Evolutionary conservation across 2,888 invertebrate species (phyloP), one percentile per base, ranked within the genome.

Genomic region (Polymixis lichenea): DNA sequence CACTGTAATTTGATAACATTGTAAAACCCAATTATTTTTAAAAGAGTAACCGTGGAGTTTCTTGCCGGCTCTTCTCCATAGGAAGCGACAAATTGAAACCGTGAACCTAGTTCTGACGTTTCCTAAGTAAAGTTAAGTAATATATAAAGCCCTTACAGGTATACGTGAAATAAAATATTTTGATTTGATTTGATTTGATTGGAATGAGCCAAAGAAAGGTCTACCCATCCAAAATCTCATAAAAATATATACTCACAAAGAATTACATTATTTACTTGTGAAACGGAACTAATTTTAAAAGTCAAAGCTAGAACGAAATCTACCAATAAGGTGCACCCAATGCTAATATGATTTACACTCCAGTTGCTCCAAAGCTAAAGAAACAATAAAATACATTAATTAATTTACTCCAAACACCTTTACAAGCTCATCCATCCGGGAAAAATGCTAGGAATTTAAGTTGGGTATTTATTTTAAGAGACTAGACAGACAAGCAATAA

Each of bases 341-440:
- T 58, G 66, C 56, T 81, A 81, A 84, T n/a, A 61, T 25, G 28
- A 78, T 78, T 78, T 69, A n/a, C 67, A 69, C 60, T 83, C 5
- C 17, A 53, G 32, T 56, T 28, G 38, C 28, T 3, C 6, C 13
- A 51, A 72, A 72, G 72, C 72, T 69, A 65, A 78, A 56, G 56
- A 81, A 81, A 81, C 72, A 81, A 72, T 81, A 77, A 80, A 80
- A 80, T 65, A 72, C 51, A 58, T 28, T 83, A 81, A 83, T 78
- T 72, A 79, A 72, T 83, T 81, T 69, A 83, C 65, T 69, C 11
- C 68, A 69, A 72, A 69, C 65, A 81, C 65, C 28, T 81, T 60
- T 25, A 61, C 60, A 78, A 65, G 68, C 25, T 83, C n/a, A 5
- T 61, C 72, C 65, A 60, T 71, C 70, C 53, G 61, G 46, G 38